Base-by-base conservation (phyloP, 2,113 vertebrate species). In the Macroglossus sobrinus region DNA sequence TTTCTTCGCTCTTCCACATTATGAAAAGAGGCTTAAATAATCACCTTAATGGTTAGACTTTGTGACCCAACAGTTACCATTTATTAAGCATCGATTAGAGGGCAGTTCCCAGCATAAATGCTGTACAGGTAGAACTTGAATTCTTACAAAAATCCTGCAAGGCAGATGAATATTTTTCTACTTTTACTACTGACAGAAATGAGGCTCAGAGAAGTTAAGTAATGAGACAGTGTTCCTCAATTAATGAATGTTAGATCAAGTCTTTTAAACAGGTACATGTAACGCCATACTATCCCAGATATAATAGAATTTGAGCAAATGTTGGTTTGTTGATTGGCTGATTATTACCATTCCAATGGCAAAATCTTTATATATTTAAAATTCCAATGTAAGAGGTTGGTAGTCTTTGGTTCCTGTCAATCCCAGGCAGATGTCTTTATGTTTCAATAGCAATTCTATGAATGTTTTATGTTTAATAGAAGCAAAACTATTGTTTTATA, bases 301-400 rank as follows among this genome's bases (percentile, higher is more conserved):
- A 68, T 14, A 84, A n/a, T 45, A 7, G 69, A 91, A 68, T 85
- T 87, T 82, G 21, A 80, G 26, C 19, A 69, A 90, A 82, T 95
- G 47, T 50, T 72, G 21, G 11, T 64, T 84, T 47, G 35, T 61
- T 90, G 38, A 71, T 92, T 81, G 40, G 4, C 43, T 71, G 30
- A 50, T 74, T 71, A 13, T 28, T 86, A 72, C 38, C 1, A 13
- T 78, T 85, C 28, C 80, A 38, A 89, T 53, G 1, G 4, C 74
- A 74, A n/a, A 15, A 59, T 89, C 18, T 97, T 80, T 75, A 69
- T 57, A 30, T 89, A 89, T 71, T 93, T 85, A 91, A 78, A 80
- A 66, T 78, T 89, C 1, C 40, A 71, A 2, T 72, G 13, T 74
- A 89, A 92, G 21, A 87, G 5, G 22, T 71, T 79, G 13, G 6